Evolutionary conservation across 2,888 invertebrate species (phyloP), one percentile per base, ranked within the genome.

Genomic region (Xylophagus ater): DNA sequence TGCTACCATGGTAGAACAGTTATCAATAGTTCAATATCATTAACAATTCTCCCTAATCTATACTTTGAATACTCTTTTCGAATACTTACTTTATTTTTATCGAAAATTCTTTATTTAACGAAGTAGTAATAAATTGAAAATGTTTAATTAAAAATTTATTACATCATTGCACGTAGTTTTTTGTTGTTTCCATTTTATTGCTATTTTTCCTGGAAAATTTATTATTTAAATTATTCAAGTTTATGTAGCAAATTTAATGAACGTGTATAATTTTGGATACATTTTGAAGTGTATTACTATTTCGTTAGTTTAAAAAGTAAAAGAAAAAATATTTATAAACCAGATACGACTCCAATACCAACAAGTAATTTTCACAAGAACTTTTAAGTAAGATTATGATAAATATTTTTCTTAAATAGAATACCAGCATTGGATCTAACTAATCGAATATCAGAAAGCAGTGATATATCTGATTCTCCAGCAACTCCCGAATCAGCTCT

Each of bases 401-500:
- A n/a, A n/a, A n/a, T n/a, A n/a, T n/a, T n/a, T n/a, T n/a, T n/a
- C n/a, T n/a, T n/a, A n/a, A n/a, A n/a, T 17, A 39, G 38, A 33
- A 4, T 17, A 10, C 34, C 30, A 37, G 13, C 12, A 26, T 41
- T 36, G 9, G n/a, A n/a, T n/a, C n/a, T n/a, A n/a, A n/a, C n/a
- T n/a, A 37, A 29, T 17, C 29, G 43, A 10, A 37, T 45, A 32
- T 46, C 49, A 17, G 48, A 47, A 25, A 47, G 44, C 26, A 49
- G 47, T 38, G 50, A 51, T 35, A 29, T 47, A 23, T 50, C 51
- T 12, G 51, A 50, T 25, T 40, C 45, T 13, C 21, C 42, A 12
- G 47, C 46, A 25, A 68, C 69, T 37, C 47, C 46, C 13, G 49
- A 46, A 17, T 63, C 65, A 0, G 65, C 67, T 0, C 40, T 47